Conservation (phyloP, 2,888 invertebrate genomes). For the Aphrophora alni region DNA sequence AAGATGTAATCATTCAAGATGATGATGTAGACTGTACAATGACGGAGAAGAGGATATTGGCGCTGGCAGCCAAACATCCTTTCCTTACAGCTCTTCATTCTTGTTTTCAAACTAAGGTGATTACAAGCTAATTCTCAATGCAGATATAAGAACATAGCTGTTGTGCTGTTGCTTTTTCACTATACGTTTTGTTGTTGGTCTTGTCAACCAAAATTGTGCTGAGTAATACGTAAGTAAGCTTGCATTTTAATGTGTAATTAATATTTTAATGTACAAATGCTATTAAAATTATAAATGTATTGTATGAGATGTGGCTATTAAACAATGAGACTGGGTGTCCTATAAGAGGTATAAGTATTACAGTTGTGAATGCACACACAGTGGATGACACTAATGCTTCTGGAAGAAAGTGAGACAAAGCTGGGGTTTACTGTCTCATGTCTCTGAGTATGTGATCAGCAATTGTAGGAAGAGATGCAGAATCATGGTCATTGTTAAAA, state of each 20-base stretch:
- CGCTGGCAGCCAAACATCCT: slow-evolving; percentile 96
- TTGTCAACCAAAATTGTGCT: too few relatives aligned
- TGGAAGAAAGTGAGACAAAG: too few relatives aligned
- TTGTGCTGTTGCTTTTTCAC: slow-evolving; percentile 2
- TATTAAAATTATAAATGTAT: background rate
- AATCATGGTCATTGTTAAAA: too few relatives aligned
- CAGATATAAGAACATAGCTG: background rate
- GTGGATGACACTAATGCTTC: too few relatives aligned
- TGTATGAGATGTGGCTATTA: too few relatives aligned
- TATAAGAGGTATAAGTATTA: too few relatives aligned
- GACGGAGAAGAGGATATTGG: slow-evolving; percentile 96
- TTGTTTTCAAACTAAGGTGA: slow-evolving; percentile 92
- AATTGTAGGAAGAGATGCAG: too few relatives aligned
- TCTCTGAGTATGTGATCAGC: too few relatives aligned
- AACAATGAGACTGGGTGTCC: too few relatives aligned
- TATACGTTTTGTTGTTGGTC: background rate
- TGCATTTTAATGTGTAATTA: too few relatives aligned
- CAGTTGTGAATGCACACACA: too few relatives aligned
- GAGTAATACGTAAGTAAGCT: background rate
- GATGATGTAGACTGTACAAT: slow-evolving; percentile 99
- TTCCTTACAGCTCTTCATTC: slow-evolving; percentile 97
- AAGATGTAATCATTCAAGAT: slow-evolving; percentile 97
- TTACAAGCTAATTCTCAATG: slow-evolving; percentile 39
- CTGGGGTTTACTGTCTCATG: too few relatives aligned
- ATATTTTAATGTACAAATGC: background rate